These are phyloP conservation scores for Thelohanellus kitauei DNA, from an alignment of 30 jellyfish, hydroid and myxozoan genomes.

Conservation along the genomic window DNA sequence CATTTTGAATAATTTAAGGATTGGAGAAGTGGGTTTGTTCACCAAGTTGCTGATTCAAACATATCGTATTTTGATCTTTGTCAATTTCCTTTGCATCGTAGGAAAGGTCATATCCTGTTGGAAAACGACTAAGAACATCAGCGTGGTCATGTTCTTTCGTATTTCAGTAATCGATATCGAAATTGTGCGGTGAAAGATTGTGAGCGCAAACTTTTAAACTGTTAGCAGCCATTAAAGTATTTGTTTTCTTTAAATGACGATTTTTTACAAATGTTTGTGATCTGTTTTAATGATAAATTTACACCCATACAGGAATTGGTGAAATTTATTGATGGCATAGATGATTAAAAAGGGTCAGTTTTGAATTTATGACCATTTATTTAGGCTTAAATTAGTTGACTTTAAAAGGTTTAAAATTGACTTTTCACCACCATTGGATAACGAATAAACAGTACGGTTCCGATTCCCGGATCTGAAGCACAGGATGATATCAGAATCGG, in stretches of 20 bases:
- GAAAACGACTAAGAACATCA: too few relatives aligned
- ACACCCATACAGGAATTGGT: slow-evolving; percentile 9
- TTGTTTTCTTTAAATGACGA: slow-evolving; percentile 2
- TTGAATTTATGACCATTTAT: slow-evolving; percentile 8
- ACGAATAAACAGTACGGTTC: slow-evolving; percentile 10
- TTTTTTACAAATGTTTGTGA: slow-evolving; percentile 8
- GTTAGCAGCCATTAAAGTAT: slow-evolving; percentile 12
- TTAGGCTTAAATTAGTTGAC: slow-evolving; percentile 3
- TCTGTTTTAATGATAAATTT: slow-evolving; percentile 4
- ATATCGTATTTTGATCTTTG: too few relatives aligned
- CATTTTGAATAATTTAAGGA: too few relatives aligned
- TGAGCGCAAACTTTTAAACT: slow-evolving; percentile 8
- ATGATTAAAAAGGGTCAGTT: slow-evolving; percentile 2
- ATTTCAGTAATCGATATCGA: slow-evolving; percentile 8
- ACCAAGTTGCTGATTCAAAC: too few relatives aligned
- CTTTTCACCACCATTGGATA: slow-evolving; percentile 4
- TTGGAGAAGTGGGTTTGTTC: too few relatives aligned
- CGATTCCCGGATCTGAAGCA: slow-evolving; percentile 8
- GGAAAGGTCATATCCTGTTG: too few relatives aligned
- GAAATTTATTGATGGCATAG: slow-evolving; percentile 3
- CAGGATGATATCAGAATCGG: slow-evolving; percentile 6
- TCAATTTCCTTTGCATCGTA: too few relatives aligned
- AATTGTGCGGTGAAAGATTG: slow-evolving; percentile 2
- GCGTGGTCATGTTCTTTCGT: slow-evolving; percentile 11
- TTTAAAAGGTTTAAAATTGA: slow-evolving; percentile 2